A percentile compares a stretch with the other conserved stretches of the same genome.
These are phyloP conservation scores for Nomada goodeniana DNA, from an alignment of 2,888 invertebrate genomes.

Conservation along the genomic window DNA sequence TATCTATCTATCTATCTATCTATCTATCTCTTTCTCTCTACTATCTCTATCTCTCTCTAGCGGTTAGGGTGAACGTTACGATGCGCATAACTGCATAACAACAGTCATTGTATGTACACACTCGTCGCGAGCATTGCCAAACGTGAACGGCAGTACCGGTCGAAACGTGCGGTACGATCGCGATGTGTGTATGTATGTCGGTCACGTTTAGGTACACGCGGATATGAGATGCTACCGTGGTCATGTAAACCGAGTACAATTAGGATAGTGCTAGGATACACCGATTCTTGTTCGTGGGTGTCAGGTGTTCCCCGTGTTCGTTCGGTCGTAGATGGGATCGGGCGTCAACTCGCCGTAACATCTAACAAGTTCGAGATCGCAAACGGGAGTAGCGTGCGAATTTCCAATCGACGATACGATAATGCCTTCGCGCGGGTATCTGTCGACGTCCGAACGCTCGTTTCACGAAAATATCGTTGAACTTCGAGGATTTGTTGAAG, in stretches of 20 bases:
- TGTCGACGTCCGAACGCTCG: too few species aligned
- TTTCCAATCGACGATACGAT: background rate
- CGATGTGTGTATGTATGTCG: slow-evolving; percentile 58
- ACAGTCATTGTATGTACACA: slow-evolving; percentile 61
- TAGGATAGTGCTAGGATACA: slow-evolving; percentile 71
- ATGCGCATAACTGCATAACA: slow-evolving; percentile 59
- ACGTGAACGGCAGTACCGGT: slow-evolving; percentile 59
- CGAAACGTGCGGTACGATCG: slow-evolving; percentile 34
- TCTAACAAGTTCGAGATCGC: background rate
- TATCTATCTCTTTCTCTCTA: background rate
- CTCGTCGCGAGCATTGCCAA: slow-evolving; percentile 58
- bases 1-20: background rate
- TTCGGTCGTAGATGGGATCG: background rate
- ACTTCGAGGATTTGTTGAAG: too few species aligned
- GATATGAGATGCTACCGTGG: slow-evolving; percentile 61
- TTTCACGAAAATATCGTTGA: too few species aligned
- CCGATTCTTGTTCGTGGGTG: slow-evolving; percentile 57
- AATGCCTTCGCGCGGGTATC: too few species aligned
- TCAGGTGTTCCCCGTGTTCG: slow-evolving; percentile 66
- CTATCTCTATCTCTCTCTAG: slow-evolving; percentile 38
- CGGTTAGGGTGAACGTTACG: slow-evolving; percentile 58
- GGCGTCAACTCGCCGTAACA: background rate
- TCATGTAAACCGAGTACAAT: slow-evolving; percentile 64
- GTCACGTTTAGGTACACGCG: slow-evolving; percentile 65
- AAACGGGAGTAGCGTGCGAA: too few species aligned